phyloP scores from a whole-genome alignment of 1,140 invertebrate genomes.

The Phocides pigmalion region DNA sequence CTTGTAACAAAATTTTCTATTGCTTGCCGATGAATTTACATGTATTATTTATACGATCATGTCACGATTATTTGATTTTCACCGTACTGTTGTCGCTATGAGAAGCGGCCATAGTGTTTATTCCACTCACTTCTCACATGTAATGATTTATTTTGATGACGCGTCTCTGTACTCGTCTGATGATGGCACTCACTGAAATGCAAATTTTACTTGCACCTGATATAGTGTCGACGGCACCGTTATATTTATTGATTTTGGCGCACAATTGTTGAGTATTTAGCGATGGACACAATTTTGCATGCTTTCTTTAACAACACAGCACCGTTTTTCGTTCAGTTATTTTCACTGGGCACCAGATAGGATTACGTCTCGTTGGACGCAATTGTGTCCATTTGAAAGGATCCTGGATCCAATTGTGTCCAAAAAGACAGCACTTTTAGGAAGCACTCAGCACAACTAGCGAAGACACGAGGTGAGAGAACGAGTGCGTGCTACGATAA shows the following conservation, averaged over 20 bases:
- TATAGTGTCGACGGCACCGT: constrained; percentile 86
- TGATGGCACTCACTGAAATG: constrained; percentile 86
- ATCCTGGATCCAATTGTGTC: constrained; percentile 47
- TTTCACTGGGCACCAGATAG: constrained; percentile 79
- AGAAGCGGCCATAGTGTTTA: constrained; percentile 55
- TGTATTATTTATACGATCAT: constrained; percentile 64
- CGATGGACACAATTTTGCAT: constrained; percentile 84
- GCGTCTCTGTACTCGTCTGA: constrained; percentile 58
- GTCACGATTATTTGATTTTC: constrained; percentile 55
- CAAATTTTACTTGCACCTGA: constrained; percentile 85
- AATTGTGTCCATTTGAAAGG: constrained; percentile 35
- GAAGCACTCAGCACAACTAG: constrained; percentile 79
- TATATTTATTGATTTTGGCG: constrained; percentile 85
- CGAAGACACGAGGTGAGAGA: constrained; percentile 82
- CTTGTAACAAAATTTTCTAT: constrained; percentile 77
- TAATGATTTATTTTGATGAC: constrained; percentile 85
- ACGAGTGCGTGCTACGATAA: constrained; percentile 67
- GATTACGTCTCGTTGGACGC: constrained; percentile 58
- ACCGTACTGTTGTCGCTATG: constrained; percentile 56
- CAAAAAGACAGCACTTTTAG: constrained; percentile 69
- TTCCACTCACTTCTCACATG: constrained; percentile 87
- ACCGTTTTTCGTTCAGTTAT: constrained; percentile 79
- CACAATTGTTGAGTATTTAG: constrained; percentile 85
- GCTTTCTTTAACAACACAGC: constrained; percentile 81
- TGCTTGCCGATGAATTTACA: constrained; percentile 76